Evolutionary conservation across 2,888 invertebrate species (phyloP).

Genomic region (Lasioglossum figueresi): DNA sequence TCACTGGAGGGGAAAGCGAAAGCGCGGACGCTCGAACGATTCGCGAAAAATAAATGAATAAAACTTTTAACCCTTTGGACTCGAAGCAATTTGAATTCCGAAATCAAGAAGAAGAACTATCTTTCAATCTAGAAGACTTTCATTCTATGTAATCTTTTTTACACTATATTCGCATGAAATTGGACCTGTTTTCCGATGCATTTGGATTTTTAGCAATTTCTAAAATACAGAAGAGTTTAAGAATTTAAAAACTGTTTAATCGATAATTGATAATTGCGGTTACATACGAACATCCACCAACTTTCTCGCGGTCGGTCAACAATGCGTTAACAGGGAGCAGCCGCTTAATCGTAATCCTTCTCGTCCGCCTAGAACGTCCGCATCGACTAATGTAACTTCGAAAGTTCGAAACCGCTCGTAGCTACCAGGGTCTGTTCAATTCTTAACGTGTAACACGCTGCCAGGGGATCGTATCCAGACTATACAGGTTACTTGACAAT

Average conservation of each 20-base stretch:
- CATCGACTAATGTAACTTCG: slow-evolving; percentile 7
- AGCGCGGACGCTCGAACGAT: not conserved
- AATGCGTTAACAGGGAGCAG: slow-evolving; percentile 7
- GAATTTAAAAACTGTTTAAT: too few relatives aligned
- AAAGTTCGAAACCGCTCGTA: slow-evolving; percentile 2
- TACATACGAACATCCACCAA: not conserved
- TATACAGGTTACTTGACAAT: not conserved
- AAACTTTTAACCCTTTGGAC: too few relatives aligned
- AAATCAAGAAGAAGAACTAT: too few relatives aligned
- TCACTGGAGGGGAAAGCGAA: not conserved
- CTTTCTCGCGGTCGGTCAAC: slow-evolving; percentile 22
- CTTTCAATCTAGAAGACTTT: too few relatives aligned
- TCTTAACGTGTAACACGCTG: not conserved
- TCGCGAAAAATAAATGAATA: not conserved
- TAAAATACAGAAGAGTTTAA: too few relatives aligned
- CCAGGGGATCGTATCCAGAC: not conserved
- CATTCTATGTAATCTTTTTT: too few relatives aligned
- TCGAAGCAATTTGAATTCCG: too few relatives aligned
- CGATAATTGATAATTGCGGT: not conserved
- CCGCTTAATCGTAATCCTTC: slow-evolving; percentile 16
- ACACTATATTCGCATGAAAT: too few relatives aligned
- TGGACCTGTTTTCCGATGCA: too few relatives aligned
- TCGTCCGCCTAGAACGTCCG: slow-evolving; percentile 7
- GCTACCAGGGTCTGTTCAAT: not conserved
- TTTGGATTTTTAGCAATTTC: too few relatives aligned